Percentiles rank a stretch among this genome's conserved stretches.
Conservation (phyloP, 2,797 vertebrate genomes). For the Kryptolebias ocellatus region DNA sequence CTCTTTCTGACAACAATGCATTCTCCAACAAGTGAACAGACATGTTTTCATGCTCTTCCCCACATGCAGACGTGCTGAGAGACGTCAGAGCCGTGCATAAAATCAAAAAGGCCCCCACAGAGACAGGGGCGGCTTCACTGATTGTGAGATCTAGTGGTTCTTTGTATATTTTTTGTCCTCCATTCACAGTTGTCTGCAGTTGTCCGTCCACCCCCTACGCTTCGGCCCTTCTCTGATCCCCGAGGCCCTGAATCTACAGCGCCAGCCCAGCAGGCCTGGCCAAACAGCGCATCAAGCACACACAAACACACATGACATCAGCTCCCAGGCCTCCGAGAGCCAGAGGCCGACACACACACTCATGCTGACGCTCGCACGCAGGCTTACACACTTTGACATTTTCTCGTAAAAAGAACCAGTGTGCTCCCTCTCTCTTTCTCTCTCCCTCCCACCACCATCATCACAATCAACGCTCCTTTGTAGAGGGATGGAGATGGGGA, state of each 20-base stretch:
- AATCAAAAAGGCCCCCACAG: slow-evolving; percentile 61
- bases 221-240: slow-evolving; percentile 58
- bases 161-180: slow-evolving; percentile 1
- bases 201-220: slow-evolving; percentile 63
- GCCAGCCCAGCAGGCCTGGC: slow-evolving; percentile 61
- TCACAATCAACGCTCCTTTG: slow-evolving; percentile 82
- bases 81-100: slow-evolving; percentile 65
- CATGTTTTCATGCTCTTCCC: slow-evolving; percentile 55
- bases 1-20: slow-evolving; percentile 63
- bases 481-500: slow-evolving; percentile 68
- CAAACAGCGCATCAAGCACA: slow-evolving; percentile 68
- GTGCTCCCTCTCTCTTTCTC: slow-evolving; percentile 59
- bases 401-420: slow-evolving; percentile 82
- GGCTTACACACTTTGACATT: slow-evolving; percentile 80
- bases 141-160: slow-evolving; percentile 47
- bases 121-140: slow-evolving; percentile 63
- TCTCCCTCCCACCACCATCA: slow-evolving; percentile 70
- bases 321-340: slow-evolving; percentile 65
- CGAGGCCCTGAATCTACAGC: slow-evolving; percentile 53
- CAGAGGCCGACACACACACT: slow-evolving; percentile 59
- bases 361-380: slow-evolving; percentile 60
- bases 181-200: slow-evolving; percentile 27
- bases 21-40: slow-evolving; percentile 53
- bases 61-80: slow-evolving; percentile 45
- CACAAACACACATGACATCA: slow-evolving; percentile 74